Percentiles rank a stretch among this genome's conserved stretches.
Conservation (phyloP, 1,140 invertebrate genomes). For the Lordiphosa clarofinis region DNA sequence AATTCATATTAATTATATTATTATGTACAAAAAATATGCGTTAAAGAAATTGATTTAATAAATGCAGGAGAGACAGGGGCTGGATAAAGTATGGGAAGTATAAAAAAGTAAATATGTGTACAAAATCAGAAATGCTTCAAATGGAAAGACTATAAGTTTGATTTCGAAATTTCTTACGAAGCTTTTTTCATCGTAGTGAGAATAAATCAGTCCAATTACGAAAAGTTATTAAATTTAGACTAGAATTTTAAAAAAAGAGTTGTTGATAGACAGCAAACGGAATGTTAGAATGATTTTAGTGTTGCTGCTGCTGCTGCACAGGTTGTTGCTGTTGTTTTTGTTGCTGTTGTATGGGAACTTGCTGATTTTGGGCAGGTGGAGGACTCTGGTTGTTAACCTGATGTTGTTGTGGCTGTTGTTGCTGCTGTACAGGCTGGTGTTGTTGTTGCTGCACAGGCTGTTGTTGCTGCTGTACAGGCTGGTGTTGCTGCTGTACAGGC, state of each 20-base stretch:
- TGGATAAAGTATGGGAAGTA: constrained; percentile 1
- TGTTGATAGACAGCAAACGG: constrained; percentile 19
- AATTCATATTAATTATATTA: constrained; percentile 38
- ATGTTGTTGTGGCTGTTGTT: constrained; percentile 38
- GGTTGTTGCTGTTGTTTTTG: constrained; percentile 25
- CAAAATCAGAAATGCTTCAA: constrained; percentile 15
- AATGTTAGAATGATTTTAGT: constrained; percentile 12
- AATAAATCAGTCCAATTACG: neutral
- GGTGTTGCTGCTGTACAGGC: constrained; percentile 29
- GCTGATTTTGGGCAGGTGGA: constrained; percentile 19
- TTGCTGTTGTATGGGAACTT: constrained; percentile 26
- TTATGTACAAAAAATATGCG: constrained; percentile 31
- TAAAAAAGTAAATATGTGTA: constrained; percentile 8
- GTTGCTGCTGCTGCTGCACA: constrained; percentile 25
- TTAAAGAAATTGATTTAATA: neutral
- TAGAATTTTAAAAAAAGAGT: constrained; percentile 18
- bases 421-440: constrained; percentile 26
- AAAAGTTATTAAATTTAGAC: constrained; percentile 13
- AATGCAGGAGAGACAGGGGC: constrained; percentile 12
- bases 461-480: constrained; percentile 22
- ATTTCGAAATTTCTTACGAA: neutral
- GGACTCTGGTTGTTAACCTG: neutral
- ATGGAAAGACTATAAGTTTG: constrained; percentile 24
- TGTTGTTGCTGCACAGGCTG: constrained; percentile 26
- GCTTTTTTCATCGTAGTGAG: constrained; percentile 8